Conservation (phyloP, 2,888 invertebrate species). For the Drosophila buzzatii region DNA sequence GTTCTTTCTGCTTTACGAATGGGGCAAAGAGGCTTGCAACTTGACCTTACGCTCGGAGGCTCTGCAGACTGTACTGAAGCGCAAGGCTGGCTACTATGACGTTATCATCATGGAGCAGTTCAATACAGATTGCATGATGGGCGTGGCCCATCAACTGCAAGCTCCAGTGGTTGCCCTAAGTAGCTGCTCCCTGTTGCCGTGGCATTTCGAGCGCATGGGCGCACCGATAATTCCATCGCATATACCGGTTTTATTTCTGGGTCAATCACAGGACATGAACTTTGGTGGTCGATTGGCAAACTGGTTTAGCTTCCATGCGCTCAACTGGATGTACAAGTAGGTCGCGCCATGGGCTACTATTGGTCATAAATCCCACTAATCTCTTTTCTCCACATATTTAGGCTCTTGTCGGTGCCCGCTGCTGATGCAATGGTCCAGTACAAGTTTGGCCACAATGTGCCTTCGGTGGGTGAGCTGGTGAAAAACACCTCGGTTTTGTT, state of each 20-base stretch:
- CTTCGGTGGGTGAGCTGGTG: constrained; percentile 86
- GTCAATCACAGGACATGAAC: constrained; percentile 85
- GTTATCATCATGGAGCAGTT: constrained; percentile 90
- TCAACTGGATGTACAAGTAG: constrained; percentile 81
- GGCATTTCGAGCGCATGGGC: constrained; percentile 87
- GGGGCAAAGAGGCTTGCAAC: constrained; percentile 83
- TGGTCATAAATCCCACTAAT: neutral
- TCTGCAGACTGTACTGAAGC: constrained; percentile 82
- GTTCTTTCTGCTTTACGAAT: constrained; percentile 83
- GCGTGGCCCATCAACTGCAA: constrained; percentile 88
- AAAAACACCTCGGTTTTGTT: constrained; percentile 85
- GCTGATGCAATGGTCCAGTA: constrained; percentile 75
- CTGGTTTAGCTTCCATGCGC: constrained; percentile 75
- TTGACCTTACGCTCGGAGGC: constrained; percentile 81
- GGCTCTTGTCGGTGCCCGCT: constrained; percentile 64
- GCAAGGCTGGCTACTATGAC: constrained; percentile 87
- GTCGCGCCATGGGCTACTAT: neutral
- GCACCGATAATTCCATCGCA: constrained; percentile 87
- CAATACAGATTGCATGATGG: constrained; percentile 90
- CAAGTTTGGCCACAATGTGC: constrained; percentile 83
- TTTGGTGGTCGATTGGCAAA: constrained; percentile 86
- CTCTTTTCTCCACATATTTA: constrained; percentile 1
- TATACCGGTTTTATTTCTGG: constrained; percentile 86
- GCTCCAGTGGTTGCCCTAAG: constrained; percentile 87
- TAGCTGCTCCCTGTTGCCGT: constrained; percentile 88